Percentiles rank a stretch among this genome's conserved stretches.
Conservation (phyloP, 2,113 vertebrate genomes). For the Limanda limanda region DNA sequence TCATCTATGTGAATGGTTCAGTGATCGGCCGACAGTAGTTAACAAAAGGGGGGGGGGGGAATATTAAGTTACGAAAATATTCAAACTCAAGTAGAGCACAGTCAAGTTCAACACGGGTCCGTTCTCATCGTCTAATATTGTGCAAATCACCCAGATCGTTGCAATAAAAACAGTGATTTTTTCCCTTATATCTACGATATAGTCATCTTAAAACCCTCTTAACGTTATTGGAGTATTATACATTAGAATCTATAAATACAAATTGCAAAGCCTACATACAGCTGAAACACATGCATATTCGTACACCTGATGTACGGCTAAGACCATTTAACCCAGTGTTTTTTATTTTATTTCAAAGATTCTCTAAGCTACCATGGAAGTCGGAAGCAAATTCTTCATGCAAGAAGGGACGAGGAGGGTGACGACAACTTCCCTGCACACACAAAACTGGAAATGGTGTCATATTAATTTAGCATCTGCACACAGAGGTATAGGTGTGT, state of each 20-base stretch:
- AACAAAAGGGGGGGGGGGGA: not conserved
- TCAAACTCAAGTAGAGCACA: constrained; percentile 52
- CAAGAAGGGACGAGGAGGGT: constrained; percentile 52
- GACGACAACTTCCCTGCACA: constrained; percentile 38
- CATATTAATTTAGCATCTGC: constrained; percentile 39
- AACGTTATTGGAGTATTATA: constrained; percentile 86
- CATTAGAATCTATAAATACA: constrained; percentile 89
- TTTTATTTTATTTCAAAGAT: constrained; percentile 61
- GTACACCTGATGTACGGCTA: constrained; percentile 87
- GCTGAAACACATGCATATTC: constrained; percentile 91
- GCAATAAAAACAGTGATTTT: constrained; percentile 78
- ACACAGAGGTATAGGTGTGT: constrained; percentile 57
- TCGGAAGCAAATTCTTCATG: constrained; percentile 76
- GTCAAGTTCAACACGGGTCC: constrained; percentile 58
- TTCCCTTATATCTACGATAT: constrained; percentile 55
- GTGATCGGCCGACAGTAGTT: constrained; percentile 20
- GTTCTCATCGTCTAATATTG: constrained; percentile 77
- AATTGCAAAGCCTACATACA: constrained; percentile 88
- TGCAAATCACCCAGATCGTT: constrained; percentile 82
- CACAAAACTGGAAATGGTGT: constrained; percentile 43
- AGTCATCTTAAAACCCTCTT: constrained; percentile 76
- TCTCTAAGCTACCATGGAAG: constrained; percentile 75
- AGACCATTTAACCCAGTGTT: constrained; percentile 81
- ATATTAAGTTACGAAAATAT: not conserved
- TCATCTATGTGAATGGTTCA: constrained; percentile 28